phyloP scores from a whole-genome alignment of 1,140 invertebrate genomes.

The Drosophila prosaltans region DNA sequence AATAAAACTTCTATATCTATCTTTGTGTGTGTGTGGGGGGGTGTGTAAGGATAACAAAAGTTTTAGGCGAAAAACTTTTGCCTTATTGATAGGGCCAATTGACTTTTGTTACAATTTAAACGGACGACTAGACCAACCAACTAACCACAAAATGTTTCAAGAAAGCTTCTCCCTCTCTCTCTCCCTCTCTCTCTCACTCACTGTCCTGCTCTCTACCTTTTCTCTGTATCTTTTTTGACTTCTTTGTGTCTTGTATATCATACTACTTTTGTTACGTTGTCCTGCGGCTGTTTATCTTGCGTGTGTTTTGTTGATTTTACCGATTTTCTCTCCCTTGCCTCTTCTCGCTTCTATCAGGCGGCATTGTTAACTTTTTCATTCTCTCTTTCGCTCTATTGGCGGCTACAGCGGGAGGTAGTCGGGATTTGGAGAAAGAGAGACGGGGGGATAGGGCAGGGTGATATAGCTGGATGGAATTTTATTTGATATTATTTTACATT shows the following conservation, averaged over 20 bases:
- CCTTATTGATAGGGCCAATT: constrained; percentile 10
- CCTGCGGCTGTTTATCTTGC: constrained; percentile 69
- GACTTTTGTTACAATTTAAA: constrained; percentile 12
- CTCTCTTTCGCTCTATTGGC: constrained; percentile 28
- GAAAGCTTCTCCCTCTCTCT: constrained; percentile 14
- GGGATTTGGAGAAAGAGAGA: constrained; percentile 22
- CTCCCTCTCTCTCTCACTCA: neutral
- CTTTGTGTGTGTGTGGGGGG: neutral
- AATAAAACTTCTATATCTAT: neutral
- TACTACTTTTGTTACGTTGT: constrained; percentile 10
- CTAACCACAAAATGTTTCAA: constrained; percentile 3
- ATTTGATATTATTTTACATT: constrained; percentile 60
- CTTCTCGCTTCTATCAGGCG: neutral
- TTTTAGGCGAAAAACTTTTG: neutral
- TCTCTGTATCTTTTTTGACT: neutral
- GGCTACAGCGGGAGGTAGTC: constrained; percentile 23
- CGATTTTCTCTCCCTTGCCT: constrained; percentile 56
- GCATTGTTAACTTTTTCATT: constrained; percentile 62
- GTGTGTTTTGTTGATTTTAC: constrained; percentile 79
- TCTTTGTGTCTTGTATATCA: neutral
- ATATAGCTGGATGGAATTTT: constrained; percentile 16
- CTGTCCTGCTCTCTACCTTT: neutral
- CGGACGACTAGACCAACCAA: constrained; percentile 8
- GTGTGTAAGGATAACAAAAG: constrained; percentile 3
- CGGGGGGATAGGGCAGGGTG: too few species aligned